Percentiles rank a stretch among this genome's conserved stretches.
phyloP scores from a whole-genome alignment of 2,888 invertebrate species.

The Hesperia comma region DNA sequence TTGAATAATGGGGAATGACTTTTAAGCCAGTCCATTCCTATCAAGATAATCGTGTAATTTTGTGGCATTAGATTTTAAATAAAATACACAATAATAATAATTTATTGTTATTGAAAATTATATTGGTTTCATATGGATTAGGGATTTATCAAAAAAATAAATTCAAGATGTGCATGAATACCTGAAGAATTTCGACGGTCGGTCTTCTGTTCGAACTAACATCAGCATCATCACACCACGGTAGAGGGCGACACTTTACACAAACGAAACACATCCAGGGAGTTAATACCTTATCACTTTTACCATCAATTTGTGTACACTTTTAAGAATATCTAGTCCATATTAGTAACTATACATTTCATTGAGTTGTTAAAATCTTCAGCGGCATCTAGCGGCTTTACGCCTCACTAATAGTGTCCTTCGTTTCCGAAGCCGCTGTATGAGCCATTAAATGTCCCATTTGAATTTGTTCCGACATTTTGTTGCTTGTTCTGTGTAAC shows the following conservation, averaged over 20 bases:
- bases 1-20: no score
- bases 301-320: not conserved
- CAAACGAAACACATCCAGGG: not conserved
- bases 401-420: constrained; percentile 6
- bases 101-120: no score
- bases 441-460: not conserved
- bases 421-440: not conserved
- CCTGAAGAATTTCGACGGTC: no score
- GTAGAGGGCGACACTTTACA: not conserved
- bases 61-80: no score
- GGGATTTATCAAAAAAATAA: no score
- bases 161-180: no score
- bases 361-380: constrained; percentile 3
- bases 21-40: no score
- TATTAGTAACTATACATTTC: constrained; percentile 7
- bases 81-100: no score
- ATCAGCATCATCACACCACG: no score
- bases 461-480: not conserved
- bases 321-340: not conserved
- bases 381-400: not conserved
- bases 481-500: not conserved
- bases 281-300: not conserved
- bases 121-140: no score
- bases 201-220: no score
- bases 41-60: no score